phyloP scores from a whole-genome alignment of 2,113 vertebrate genomes.

The Alexandromys fortis region DNA sequence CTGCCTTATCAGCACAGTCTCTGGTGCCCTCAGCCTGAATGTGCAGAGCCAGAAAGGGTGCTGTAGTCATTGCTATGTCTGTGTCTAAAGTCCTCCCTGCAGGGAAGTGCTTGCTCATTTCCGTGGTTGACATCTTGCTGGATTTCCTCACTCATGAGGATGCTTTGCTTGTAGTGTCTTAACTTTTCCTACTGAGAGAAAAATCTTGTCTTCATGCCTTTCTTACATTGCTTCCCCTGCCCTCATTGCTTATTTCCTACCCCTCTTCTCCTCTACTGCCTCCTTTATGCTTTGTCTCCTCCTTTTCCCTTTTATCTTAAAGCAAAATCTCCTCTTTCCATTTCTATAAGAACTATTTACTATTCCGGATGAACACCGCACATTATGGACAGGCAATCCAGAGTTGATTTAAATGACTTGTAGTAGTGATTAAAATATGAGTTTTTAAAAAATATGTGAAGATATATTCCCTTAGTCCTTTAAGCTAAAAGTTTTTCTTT shows the following conservation, averaged over 20 bases:
- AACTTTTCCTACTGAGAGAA: background rate
- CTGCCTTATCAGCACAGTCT: background rate
- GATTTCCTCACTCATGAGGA: background rate
- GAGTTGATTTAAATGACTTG: background rate
- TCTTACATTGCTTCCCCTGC: fast-evolving
- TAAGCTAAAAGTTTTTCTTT: background rate
- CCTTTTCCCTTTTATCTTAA: background rate
- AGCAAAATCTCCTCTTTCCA: background rate
- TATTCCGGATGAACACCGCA: background rate
- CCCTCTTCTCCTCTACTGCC: background rate
- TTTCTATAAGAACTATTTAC: slow-evolving; percentile 11
- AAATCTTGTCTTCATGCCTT: background rate
- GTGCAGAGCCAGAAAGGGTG: background rate
- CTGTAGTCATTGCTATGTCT: background rate
- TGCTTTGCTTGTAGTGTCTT: background rate
- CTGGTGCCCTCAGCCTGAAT: too few species aligned
- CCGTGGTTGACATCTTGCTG: background rate
- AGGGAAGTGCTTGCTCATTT: background rate
- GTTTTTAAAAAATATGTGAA: background rate
- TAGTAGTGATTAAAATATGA: background rate
- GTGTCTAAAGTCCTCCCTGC: fast-evolving
- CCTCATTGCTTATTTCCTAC: background rate
- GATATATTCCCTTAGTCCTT: background rate
- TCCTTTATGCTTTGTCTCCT: background rate
- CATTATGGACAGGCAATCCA: background rate